Evolutionary conservation across 2,797 vertebrate genomes (phyloP), one percentile per base, ranked within the genome.

Genomic region (Amniataba percoides): DNA sequence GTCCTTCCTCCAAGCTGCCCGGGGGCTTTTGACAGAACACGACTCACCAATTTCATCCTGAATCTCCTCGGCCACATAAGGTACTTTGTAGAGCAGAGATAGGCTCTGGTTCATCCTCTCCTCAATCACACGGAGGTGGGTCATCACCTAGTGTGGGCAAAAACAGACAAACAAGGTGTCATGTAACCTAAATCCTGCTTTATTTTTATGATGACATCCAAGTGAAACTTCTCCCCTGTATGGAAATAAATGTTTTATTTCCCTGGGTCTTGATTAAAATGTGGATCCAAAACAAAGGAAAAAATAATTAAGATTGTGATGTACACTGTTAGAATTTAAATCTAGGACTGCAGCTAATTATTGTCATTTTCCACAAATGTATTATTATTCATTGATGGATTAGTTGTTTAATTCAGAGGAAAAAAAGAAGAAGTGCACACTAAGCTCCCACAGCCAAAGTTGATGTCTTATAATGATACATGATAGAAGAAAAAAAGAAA

Each of bases 41-140:
- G 15, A 89, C 93, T 93, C 82, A 94, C 93, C 93, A 14, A 99
- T 98, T 89, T 99, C 97, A 87, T 97, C 97, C 88, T 99, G 97
- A 81, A 99, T 98, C 90, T 98, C 97, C 71, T 99, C 97, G 27
- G 98, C 97, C 56, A 99, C 96, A 12, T 97, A 97, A 0, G 98
- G 97, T 8, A 99, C 97, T 92, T 99, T 99, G 95, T 99, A 99
- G 79, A 99, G 97, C 80, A 99, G 94, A 53, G 97, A 98, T 14
- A 99, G 94, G 82, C 98, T 99, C 93, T 99, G 98, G 93, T 99
- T 99, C 96, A 99, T 97, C 82, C 98, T 90, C 92, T 99, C 98
- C 86, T 99, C 98, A 0, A 99, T 99, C 92, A 99, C 98, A 42
- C 95, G 97, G 81, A 99, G 96, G 92, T 99, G 98, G 27, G 98